Base-by-base conservation (phyloP, 2,888 invertebrate genomes). In the Chrysolina americana region DNA sequence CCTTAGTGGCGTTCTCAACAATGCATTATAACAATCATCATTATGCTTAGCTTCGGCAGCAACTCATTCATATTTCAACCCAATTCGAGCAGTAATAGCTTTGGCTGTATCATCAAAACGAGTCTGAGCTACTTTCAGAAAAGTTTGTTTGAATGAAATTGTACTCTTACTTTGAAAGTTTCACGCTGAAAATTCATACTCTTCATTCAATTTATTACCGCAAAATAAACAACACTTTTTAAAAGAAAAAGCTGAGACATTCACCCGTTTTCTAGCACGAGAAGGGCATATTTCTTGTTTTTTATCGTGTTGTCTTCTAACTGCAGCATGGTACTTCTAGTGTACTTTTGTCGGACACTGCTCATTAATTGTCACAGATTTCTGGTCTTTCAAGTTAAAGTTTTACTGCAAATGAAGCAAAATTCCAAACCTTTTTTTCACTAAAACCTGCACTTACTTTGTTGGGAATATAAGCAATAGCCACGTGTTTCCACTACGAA, bases 41-140 rank as follows among this genome's bases (percentile, higher is more conserved):
- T 86, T 83, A 80, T 86, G 86, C 64, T 84, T 84, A 81, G 85
- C 85, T 50, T 82, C 80, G 71, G 81, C 80, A 82, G 81, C 81
- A 74, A 83, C 80, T 79, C 83, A 83, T 78, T 83, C 81, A 75
- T 78, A 75, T 76, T 83, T 79, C 72, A 76, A 82, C 41, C 77
- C 73, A 64, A 82, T 70, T 63, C 79, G 80, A 44, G 78, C 81
- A 84, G 76, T 71, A 81, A 85, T 81, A 80, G 83, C 78, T 80
- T 83, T 83, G 79, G 85, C 68, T 65, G 78, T 19, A 69, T 66
- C 78, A 81, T 83, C 82, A 63, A 59, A 68, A 77, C 77, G 76
- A 76, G 74, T 41, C 71, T 68, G 75, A 76, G 80, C 80, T 78
- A 76, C 28, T 70, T 81, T 65, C 72, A 82, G 69, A 76, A 82